These are phyloP conservation scores for Pterobdella sp. DNA, from an alignment of 2,888 invertebrate species.

Conservation along the genomic window DNA sequence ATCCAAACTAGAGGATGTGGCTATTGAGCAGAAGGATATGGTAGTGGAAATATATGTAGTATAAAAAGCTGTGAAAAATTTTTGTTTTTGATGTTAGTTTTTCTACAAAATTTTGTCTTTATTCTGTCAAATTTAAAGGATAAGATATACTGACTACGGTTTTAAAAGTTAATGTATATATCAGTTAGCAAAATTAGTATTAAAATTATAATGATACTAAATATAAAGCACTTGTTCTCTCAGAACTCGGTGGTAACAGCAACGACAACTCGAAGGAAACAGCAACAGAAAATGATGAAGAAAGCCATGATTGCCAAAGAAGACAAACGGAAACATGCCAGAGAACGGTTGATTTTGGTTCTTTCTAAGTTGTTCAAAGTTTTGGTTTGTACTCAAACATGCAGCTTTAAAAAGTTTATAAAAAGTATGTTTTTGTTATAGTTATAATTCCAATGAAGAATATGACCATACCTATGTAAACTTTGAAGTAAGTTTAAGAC, in stretches of 20 bases:
- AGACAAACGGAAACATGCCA: constrained; percentile 84
- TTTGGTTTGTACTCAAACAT: too few relatives aligned
- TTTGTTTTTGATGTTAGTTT: too few relatives aligned
- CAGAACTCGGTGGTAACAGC: constrained; percentile 78
- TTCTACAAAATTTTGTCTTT: background rate
- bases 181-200: too few relatives aligned
- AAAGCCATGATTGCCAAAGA: constrained; percentile 89
- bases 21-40: constrained; percentile 84
- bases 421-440: too few relatives aligned
- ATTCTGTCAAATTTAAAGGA: background rate
- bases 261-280: constrained; percentile 94
- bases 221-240: too few relatives aligned
- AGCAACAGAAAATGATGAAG: constrained; percentile 94
- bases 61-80: background rate
- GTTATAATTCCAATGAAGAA: too few relatives aligned
- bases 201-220: too few relatives aligned
- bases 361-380: too few relatives aligned
- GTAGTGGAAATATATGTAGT: constrained; percentile 41
- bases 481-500: too few relatives aligned
- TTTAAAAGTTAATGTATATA: too few relatives aligned
- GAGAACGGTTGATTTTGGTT: constrained; percentile 83
- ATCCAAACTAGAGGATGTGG: constrained; percentile 96
- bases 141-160: background rate
- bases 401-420: too few relatives aligned
- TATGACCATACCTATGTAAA: too few relatives aligned